Percentiles rank a stretch among this genome's conserved stretches.
Evolutionary conservation across 2,888 invertebrate genomes (phyloP).

Genomic region (Aspidapion aeneum): DNA sequence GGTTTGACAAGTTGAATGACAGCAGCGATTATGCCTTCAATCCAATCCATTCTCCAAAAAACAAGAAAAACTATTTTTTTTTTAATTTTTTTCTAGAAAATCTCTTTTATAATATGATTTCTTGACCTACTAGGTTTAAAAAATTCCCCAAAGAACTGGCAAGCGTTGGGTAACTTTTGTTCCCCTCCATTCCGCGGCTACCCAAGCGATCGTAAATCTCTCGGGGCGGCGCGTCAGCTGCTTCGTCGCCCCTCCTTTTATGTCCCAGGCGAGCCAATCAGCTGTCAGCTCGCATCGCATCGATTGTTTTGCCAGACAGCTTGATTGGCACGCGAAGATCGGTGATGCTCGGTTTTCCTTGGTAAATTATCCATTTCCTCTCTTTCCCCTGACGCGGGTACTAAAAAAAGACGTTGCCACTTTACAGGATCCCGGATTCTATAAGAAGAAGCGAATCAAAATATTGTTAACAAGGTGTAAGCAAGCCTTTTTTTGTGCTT

Average conservation of each 20-base stretch:
- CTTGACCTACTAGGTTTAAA: too few species aligned
- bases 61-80: too few species aligned
- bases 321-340: neutral
- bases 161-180: conserved; percentile 14
- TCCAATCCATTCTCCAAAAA: too few species aligned
- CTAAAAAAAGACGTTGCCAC: neutral
- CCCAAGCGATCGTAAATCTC: conserved; percentile 28
- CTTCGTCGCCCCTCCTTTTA: conserved; percentile 23
- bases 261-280: conserved; percentile 26
- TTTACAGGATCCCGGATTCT: neutral
- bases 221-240: conserved; percentile 31
- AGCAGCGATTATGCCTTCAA: too few species aligned
- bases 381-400: neutral
- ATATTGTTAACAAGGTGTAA: conserved; percentile 24
- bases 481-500: conserved; percentile 22
- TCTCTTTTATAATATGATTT: too few species aligned
- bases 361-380: neutral
- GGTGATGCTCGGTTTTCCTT: neutral
- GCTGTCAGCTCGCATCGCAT: conserved; percentile 23
- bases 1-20: too few species aligned
- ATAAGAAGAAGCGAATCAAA: conserved; percentile 2
- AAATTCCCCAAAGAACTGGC: too few species aligned
- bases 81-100: too few species aligned
- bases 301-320: conserved; percentile 13
- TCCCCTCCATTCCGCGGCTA: conserved; percentile 7